Evolutionary conservation across 2,797 vertebrate species (phyloP), one percentile per base, ranked within the genome.

Genomic region (Phoxinus dragarum): DNA sequence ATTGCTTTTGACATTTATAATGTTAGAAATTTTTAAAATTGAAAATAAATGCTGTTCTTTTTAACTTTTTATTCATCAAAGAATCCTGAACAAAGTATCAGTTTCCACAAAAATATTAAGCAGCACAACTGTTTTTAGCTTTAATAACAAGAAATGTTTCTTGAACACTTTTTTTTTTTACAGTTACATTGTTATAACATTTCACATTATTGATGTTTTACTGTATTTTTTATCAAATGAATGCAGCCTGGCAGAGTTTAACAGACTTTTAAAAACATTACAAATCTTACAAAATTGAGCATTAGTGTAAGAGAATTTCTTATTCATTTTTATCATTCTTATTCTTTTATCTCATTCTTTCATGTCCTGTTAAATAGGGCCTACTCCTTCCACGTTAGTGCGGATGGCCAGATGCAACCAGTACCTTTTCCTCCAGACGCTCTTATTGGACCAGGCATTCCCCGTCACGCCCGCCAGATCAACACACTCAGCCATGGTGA

Each of bases 401-500:
- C 95, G 0, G 96, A 96, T 21, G 96, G 96, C 31, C 96, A 96
- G 93, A 96, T 96, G 96, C 96, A 96, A 91, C 96, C 96, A 0
- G 96, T 96, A 88, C 96, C 96, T 86, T 96, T 96, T 87, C 96
- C 96, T 82, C 96, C 94, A 52, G 96, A 96, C 6, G 96, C 96
- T 4, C 93, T 96, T 89, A 96, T 96, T 36, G 96, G 96, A 14
- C 96, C 95, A 0, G 96, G 96, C 80, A 96, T 96, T 90, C 96
- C 96, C 0, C 95, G 96, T 31, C 96, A 96, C 9, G 96, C 96
- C 34, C 95, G 96, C 38, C 96, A 96, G 92, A 96, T 96, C 91
- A 96, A 96, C 94, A 96, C 95, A 0, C 92, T 96, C 90, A 96
- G 94, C 92, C 96, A 96, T 17, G 96, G 96, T 10, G 96, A 96